Evolutionary conservation across 2,888 invertebrate genomes (phyloP).

Genomic region (Lobophora halterata): DNA sequence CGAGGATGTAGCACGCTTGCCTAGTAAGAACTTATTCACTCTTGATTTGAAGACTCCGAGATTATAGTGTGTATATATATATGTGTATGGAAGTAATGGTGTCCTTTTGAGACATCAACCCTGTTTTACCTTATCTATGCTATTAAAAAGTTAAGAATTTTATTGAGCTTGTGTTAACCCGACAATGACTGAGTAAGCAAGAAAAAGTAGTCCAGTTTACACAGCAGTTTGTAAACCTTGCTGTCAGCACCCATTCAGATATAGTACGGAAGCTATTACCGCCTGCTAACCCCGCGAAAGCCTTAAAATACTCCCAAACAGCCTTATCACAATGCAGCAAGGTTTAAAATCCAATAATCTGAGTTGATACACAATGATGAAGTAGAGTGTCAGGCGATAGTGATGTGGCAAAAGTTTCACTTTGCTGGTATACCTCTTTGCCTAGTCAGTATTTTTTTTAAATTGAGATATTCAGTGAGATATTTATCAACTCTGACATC

Average conservation of each 20-base stretch:
- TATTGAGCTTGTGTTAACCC: slow-evolving; percentile 18
- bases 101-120: no score
- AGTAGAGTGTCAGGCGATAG: slow-evolving; percentile 31
- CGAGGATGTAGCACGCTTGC: no score
- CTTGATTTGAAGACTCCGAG: no score
- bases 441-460: slow-evolving; percentile 41
- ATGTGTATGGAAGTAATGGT: no score
- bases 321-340: slow-evolving; percentile 8
- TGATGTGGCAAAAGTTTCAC: slow-evolving; percentile 54
- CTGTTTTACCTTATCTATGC: no score
- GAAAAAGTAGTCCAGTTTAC: slow-evolving; percentile 43
- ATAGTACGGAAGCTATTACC: slow-evolving; percentile 60
- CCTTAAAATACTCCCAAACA: slow-evolving; percentile 13
- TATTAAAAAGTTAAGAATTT: slow-evolving; percentile 15
- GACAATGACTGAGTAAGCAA: slow-evolving; percentile 29
- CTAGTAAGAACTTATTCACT: no score
- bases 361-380: slow-evolving; percentile 36
- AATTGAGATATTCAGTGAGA: no score
- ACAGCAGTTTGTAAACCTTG: slow-evolving; percentile 41
- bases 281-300: slow-evolving; percentile 28
- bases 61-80: no score
- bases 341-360: slow-evolving; percentile 31
- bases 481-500: no score
- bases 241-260: slow-evolving; percentile 50
- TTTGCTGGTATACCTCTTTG: slow-evolving; percentile 39